Evolutionary conservation across 2,113 vertebrate genomes (phyloP), one percentile per base, ranked within the genome.

Genomic region (Opisthocomus hoazin): DNA sequence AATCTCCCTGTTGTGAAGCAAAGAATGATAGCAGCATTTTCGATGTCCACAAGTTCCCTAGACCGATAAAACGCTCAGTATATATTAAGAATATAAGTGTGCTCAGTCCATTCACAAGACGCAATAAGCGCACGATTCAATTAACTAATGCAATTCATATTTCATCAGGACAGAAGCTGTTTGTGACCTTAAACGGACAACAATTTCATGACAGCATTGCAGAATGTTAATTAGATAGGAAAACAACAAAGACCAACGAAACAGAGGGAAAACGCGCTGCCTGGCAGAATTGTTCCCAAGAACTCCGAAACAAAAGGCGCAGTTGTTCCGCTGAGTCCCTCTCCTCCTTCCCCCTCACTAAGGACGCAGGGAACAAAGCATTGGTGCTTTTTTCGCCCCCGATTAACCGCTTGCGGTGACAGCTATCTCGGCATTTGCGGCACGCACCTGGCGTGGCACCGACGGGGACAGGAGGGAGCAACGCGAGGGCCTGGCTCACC

Each of bases 161-260:
- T 97, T 97, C 96, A 95, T 94, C 93, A 96, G 92, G 85, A 97
- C 95, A 97, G 97, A 97, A 96, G 94, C 96, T 93, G 93, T 85
- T 97, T 97, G 95, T 97, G 96, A 97, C 93, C 97, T 92, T 90
- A 97, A 95, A 94, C 19, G 91, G 89, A 96, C 95, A 97, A 96
- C 91, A 96, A 94, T 85, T 95, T 87, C 86, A 96, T 97, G 93
- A 94, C 84, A 91, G 85, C 83, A 92, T 30, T 93, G 90, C 70
- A 91, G 96, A 96, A 97, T 96, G 87, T 94, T 96, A 97, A 97
- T 95, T 94, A 97, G 94, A 94, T 74, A 95, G 82, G 73, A 84
- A 96, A 94, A 96, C 93, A 97, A 97, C 96, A 97, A 94, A 92
- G 96, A 75, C 68, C 95, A 97, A 94, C 84, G 95, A 94, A 96